Percentiles rank a stretch among this genome's conserved stretches.
These are phyloP conservation scores for Leptocoma aspasia DNA, from an alignment of 2,113 vertebrate species.

Conservation along the genomic window DNA sequence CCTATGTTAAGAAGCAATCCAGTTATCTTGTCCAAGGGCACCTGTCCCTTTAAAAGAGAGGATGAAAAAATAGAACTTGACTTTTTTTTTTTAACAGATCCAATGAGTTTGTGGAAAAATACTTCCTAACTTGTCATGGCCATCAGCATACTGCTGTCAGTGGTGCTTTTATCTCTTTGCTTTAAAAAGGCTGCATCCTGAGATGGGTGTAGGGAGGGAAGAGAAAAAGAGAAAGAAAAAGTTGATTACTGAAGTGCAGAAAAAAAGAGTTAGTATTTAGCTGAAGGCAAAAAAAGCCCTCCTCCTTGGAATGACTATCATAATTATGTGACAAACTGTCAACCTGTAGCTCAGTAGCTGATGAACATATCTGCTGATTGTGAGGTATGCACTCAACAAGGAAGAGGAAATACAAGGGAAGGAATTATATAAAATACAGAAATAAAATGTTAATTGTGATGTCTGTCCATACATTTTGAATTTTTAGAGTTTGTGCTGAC, in stretches of 20 bases:
- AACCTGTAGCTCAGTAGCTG: conserved; percentile 16
- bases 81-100: neutral
- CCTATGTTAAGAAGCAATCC: neutral
- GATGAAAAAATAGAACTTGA: neutral
- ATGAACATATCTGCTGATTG: neutral
- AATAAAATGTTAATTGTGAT: neutral
- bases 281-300: conserved; percentile 9
- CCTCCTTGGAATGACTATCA: neutral
- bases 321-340: conserved; percentile 57
- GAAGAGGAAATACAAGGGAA: neutral
- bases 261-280: conserved; percentile 34
- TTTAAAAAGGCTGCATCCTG: conserved; percentile 20
- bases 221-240: neutral
- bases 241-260: conserved; percentile 18
- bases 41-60: neutral
- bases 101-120: neutral
- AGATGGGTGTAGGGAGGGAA: neutral
- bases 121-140: neutral
- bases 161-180: conserved; percentile 30
- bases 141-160: conserved; percentile 25
- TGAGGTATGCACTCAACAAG: neutral
- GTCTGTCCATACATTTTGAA: neutral
- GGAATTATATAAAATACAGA: neutral
- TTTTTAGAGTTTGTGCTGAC: neutral
- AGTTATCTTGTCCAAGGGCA: neutral